Evolutionary conservation across 92 coral and sea anemone species (phyloP), one percentile per base, ranked within the genome.

Genomic region (Porites rus): DNA sequence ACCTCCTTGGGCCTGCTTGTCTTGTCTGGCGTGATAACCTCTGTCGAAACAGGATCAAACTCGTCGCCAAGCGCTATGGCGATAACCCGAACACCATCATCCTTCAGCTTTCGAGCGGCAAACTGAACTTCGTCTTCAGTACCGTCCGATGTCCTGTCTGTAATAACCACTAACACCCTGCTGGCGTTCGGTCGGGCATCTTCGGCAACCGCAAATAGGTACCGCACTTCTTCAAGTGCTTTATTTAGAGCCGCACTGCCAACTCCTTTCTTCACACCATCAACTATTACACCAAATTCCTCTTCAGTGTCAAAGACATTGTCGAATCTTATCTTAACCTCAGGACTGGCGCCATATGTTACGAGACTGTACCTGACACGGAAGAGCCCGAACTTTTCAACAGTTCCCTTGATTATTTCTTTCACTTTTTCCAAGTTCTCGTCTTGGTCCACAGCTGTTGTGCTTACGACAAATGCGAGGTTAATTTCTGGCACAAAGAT

Each of bases 61-160:
- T 92, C 90, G 74, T 95, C 89, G 51, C 99, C 98, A 79, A 96
- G 91, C 50, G 92, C 94, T 77, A 96, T 85, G 60, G 91, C 99
- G 62, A 96, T 90, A 10, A 96, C 90, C 51, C 96, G 90, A 21
- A 94, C 95, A 22, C 95, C 93, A 46, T 83, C 90, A 67, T 93
- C 84, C 72, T 70, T 75, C 46, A 96, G 87, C 51, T 77, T 75
- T 70, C 77, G 80, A 53, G 94, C 95, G 21, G 93, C 95, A 12
- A 76, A 81, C 51, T 76, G 89, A 43, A 95, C 88, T 21, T 89
- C 86, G 2, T 88, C 91, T 54, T 79, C 87, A 21, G 82, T 62
- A 50, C 94, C 91, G 80, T 74, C 94, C 1, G 91, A 87, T 53
- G 82, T 88, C 77, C 77, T 92, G 65, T 93, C 99, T 18, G 92